A percentile compares a stretch with the other conserved stretches of the same genome.
Evolutionary conservation across 2,888 invertebrate species (phyloP).

Genomic region (Yponomeuta malinellus): DNA sequence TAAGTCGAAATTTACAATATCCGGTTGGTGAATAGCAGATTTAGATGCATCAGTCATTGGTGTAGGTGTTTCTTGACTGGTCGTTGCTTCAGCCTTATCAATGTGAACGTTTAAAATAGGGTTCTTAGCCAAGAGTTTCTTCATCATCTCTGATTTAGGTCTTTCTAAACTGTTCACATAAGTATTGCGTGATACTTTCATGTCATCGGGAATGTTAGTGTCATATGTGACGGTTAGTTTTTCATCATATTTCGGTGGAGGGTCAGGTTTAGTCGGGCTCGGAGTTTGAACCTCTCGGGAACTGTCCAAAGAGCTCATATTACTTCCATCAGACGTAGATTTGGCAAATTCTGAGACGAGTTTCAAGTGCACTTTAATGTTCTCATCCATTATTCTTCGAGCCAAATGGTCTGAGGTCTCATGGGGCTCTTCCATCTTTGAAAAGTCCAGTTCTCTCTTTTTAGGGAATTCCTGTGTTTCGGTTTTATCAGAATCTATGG

Average conservation of each 20-base stretch:
- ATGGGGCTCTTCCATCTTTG: constrained; percentile 43
- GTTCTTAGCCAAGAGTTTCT: constrained; percentile 71
- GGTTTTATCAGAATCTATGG: constrained; percentile 58
- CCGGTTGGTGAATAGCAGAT: constrained; percentile 65
- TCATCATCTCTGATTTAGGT: constrained; percentile 78
- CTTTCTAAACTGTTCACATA: constrained; percentile 77
- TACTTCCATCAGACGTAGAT: constrained; percentile 66
- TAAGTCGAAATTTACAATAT: constrained; percentile 67
- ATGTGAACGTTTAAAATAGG: constrained; percentile 66
- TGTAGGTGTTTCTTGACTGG: constrained; percentile 43
- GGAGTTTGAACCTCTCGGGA: constrained; percentile 43
- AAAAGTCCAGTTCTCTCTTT: constrained; percentile 40
- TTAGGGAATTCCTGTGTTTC: constrained; percentile 39
- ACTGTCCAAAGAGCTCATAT: constrained; percentile 58
- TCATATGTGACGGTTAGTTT: constrained; percentile 67
- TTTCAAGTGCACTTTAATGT: constrained; percentile 66
- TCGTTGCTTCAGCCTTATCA: constrained; percentile 50
- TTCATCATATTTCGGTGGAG: constrained; percentile 55
- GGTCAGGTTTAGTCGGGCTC: constrained; percentile 34
- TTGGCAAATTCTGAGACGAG: constrained; percentile 68
- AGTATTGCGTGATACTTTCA: constrained; percentile 78
- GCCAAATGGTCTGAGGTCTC: constrained; percentile 68
- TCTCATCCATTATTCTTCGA: constrained; percentile 66
- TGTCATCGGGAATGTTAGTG: constrained; percentile 78
- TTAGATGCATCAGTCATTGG: constrained; percentile 60